phyloP scores from a whole-genome alignment of 2,888 invertebrate species.

The Apantesis nais region DNA sequence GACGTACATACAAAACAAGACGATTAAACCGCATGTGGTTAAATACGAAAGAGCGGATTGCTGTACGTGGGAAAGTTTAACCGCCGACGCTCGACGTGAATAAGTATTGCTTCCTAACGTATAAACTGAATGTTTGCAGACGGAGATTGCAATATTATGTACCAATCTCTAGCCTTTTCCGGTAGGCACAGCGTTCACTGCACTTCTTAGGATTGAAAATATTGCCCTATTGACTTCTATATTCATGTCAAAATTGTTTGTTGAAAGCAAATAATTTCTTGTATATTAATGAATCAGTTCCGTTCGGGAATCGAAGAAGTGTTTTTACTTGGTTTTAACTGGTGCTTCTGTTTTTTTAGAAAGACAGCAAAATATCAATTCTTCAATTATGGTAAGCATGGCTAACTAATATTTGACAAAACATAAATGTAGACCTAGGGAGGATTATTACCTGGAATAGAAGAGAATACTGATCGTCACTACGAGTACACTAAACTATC shows the following conservation, averaged over 20 bases:
- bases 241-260: constrained; percentile 46
- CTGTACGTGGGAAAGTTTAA: constrained; percentile 75
- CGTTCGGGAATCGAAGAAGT: background rate
- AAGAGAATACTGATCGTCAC: background rate
- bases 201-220: constrained; percentile 66
- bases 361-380: too few species aligned
- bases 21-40: constrained; percentile 68
- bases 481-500: background rate
- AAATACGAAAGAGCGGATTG: constrained; percentile 79
- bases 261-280: constrained; percentile 24
- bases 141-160: constrained; percentile 82
- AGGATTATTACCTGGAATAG: background rate
- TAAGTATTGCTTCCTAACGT: constrained; percentile 72
- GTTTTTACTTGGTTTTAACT: background rate
- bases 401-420: too few species aligned
- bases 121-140: constrained; percentile 71
- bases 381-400: too few species aligned
- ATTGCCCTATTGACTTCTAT: constrained; percentile 65
- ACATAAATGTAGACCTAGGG: background rate
- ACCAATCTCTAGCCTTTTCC: constrained; percentile 72
- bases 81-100: constrained; percentile 66
- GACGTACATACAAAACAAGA: constrained; percentile 49
- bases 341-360: too few species aligned
- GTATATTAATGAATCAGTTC: constrained; percentile 18
- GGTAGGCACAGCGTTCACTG: constrained; percentile 56